Evolutionary conservation across 2,113 vertebrate genomes (phyloP).

Genomic region (Toxotes chatareus): DNA sequence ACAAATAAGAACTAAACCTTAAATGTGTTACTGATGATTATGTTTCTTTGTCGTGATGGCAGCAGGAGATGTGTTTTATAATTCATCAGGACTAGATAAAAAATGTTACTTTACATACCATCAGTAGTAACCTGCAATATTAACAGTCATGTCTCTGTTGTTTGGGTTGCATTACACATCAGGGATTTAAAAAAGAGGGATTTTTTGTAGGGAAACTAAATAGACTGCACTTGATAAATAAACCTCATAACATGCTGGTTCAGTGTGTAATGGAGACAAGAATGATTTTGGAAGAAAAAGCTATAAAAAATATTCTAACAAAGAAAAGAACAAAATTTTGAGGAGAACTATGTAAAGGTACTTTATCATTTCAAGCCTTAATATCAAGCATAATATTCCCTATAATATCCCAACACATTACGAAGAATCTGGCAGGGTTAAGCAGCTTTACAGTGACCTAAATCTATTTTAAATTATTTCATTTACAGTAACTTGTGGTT

Average conservation of each 20-base stretch:
- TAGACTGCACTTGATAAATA: neutral
- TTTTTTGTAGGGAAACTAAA: conserved; percentile 2
- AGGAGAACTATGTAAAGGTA: neutral
- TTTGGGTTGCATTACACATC: neutral
- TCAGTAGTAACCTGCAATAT: neutral
- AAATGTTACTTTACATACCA: neutral
- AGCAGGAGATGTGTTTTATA: neutral
- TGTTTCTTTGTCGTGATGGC: neutral
- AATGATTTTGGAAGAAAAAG: conserved; percentile 1
- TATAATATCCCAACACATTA: neutral
- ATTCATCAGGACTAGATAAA: conserved; percentile 14
- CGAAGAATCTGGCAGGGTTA: neutral
- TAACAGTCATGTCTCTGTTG: neutral
- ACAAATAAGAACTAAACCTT: conserved; percentile 4
- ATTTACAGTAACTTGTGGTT: too few relatives aligned
- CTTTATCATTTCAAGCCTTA: neutral
- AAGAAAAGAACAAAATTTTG: neutral
- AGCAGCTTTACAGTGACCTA: neutral
- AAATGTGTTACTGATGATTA: neutral
- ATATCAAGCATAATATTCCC: neutral
- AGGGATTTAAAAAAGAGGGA: neutral
- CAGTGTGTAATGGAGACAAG: neutral
- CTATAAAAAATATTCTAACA: neutral
- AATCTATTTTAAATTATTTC: neutral
- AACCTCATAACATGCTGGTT: neutral